Percentiles rank a stretch among this genome's conserved stretches.
phyloP scores from a whole-genome alignment of 2,888 invertebrate genomes.

The Coenonympha glycerion region DNA sequence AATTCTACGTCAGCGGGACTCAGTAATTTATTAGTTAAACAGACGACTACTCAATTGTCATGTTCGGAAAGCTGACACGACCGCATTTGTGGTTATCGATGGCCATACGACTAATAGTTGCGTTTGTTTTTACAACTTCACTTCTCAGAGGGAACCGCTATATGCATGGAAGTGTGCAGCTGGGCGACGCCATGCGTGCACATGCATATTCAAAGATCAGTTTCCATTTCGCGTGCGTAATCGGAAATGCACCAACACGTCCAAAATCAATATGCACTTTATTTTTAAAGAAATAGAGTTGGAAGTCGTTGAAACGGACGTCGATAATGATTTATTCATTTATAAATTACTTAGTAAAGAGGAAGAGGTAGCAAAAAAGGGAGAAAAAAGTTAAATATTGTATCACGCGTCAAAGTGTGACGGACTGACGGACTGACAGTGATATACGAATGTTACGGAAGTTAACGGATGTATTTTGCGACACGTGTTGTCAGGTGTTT shows the following conservation, averaged over 20 bases:
- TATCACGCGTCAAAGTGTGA: conserved; percentile 57
- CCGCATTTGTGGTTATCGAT: conserved; percentile 41
- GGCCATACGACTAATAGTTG: conserved; percentile 1
- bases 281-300: conserved; percentile 33
- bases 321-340: conserved; percentile 57
- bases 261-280: conserved; percentile 46
- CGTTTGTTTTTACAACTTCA: conserved; percentile 5
- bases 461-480: conserved; percentile 48
- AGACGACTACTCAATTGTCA: conserved; percentile 33
- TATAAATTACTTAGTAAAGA: conserved; percentile 54
- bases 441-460: conserved; percentile 40
- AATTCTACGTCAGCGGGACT: conserved; percentile 19
- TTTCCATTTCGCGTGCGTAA: conserved; percentile 70
- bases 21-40: conserved; percentile 21
- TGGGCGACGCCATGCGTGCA: conserved; percentile 43
- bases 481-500: conserved; percentile 41
- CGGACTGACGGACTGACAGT: too few relatives aligned
- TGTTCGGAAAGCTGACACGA: conserved; percentile 36
- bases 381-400: conserved; percentile 42
- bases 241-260: conserved; percentile 58
- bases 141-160: conserved; percentile 32
- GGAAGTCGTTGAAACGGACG: conserved; percentile 31
- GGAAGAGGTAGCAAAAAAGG: conserved; percentile 54
- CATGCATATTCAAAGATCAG: conserved; percentile 72
- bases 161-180: conserved; percentile 43